phyloP scores from a whole-genome alignment of 1,140 invertebrate genomes.

The Cydia amplana region DNA sequence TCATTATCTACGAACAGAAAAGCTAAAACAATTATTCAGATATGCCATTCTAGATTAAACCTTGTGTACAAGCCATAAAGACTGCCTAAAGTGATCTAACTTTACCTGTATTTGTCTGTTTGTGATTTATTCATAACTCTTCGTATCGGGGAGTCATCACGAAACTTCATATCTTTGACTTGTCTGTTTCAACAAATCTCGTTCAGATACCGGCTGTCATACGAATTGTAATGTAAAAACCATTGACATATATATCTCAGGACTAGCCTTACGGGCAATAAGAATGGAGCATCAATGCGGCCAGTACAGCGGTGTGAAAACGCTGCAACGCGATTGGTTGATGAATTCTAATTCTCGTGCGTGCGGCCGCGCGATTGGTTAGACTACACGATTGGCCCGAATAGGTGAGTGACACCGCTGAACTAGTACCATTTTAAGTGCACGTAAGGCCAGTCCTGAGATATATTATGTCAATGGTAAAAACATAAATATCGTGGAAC shows the following conservation, averaged over 20 bases:
- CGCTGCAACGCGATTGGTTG: too few relatives aligned
- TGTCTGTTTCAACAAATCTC: not conserved
- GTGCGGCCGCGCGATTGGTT: too few relatives aligned
- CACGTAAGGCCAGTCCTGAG: too few relatives aligned
- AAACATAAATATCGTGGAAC: not conserved
- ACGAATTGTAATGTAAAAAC: not conserved
- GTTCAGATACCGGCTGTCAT: not conserved
- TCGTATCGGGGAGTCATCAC: slow-evolving; percentile 11
- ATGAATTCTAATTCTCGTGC: too few relatives aligned
- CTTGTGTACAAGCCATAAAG: not conserved
- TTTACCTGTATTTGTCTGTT: not conserved
- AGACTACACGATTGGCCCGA: too few relatives aligned
- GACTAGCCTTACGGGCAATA: too few relatives aligned
- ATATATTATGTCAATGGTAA: too few relatives aligned
- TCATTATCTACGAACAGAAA: not conserved
- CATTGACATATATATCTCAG: too few relatives aligned
- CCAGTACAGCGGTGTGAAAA: too few relatives aligned
- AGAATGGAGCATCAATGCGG: too few relatives aligned
- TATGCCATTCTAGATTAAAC: not conserved
- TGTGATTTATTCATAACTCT: slow-evolving; percentile 13
- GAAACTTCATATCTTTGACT: slow-evolving; percentile 22
- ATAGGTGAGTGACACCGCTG: too few relatives aligned
- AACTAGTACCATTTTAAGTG: too few relatives aligned
- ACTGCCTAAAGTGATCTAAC: not conserved
- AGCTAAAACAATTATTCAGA: not conserved